These are phyloP conservation scores for Tipula lateralis DNA, from an alignment of 2,888 invertebrate genomes.

Conservation along the genomic window DNA sequence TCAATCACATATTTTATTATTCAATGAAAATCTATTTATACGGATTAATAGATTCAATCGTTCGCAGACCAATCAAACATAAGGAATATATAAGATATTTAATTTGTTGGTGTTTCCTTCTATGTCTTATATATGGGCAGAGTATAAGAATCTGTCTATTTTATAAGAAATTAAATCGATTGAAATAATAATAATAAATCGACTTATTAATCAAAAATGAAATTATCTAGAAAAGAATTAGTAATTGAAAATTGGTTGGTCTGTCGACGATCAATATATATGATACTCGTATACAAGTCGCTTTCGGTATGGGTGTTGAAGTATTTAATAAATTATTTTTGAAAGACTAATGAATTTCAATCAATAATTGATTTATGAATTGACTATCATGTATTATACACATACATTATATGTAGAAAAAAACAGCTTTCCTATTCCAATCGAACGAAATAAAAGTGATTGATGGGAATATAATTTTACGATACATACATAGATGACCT, in stretches of 20 bases:
- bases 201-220: conserved; percentile 15
- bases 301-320: neutral
- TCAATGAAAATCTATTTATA: neutral
- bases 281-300: neutral
- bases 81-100: neutral
- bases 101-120: neutral
- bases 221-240: conserved; percentile 19
- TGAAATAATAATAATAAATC: neutral
- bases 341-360: neutral
- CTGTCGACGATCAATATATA: neutral
- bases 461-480: neutral
- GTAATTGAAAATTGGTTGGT: neutral
- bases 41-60: neutral
- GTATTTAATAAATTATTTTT: neutral
- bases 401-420: neutral
- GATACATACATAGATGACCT: neutral
- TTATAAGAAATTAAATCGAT: neutral
- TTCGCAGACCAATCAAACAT: neutral
- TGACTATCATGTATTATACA: neutral
- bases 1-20: neutral
- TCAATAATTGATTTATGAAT: conserved; percentile 5
- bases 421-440: neutral
- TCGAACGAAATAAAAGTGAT: neutral
- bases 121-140: neutral
- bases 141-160: neutral